Percentiles rank a stretch among this genome's conserved stretches.
These are phyloP conservation scores for Illadopsis cleaveri DNA, from an alignment of 2,113 vertebrate genomes.

Conservation along the genomic window DNA sequence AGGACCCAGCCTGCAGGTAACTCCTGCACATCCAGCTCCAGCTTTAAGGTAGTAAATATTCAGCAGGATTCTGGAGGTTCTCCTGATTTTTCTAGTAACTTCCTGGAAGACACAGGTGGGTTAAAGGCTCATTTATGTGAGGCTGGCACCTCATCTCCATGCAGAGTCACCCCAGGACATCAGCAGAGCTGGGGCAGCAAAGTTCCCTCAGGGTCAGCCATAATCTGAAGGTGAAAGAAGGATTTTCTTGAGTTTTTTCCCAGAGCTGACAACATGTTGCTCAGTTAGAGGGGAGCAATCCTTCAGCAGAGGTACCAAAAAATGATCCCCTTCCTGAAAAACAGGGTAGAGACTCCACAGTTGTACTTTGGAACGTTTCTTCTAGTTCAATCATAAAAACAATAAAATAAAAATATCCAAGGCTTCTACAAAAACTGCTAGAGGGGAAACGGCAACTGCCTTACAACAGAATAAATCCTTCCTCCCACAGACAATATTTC, in stretches of 20 bases:
- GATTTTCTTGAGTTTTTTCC: neutral
- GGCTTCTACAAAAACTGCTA: neutral
- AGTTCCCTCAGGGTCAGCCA: neutral
- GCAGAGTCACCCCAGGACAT: neutral
- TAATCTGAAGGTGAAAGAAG: neutral
- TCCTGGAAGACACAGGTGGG: neutral
- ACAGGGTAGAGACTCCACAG: neutral
- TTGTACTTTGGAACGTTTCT: neutral
- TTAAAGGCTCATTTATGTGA: neutral
- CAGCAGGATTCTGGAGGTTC: neutral
- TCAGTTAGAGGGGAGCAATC: neutral
- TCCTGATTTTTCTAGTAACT: neutral
- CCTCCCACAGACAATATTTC: slow-evolving; percentile 18
- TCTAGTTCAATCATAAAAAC: neutral
- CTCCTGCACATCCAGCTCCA: neutral
- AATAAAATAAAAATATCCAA: neutral
- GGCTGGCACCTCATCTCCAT: neutral
- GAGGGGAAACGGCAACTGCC: neutral
- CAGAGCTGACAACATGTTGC: accelerated
- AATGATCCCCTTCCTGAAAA: neutral
- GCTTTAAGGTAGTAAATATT: neutral
- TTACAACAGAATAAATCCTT: slow-evolving; percentile 21
- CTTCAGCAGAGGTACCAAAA: neutral
- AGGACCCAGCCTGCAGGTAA: neutral
- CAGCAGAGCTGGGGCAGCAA: neutral